phyloP scores from a whole-genome alignment of 2,113 vertebrate genomes.

The Seriola quinqueradiata region DNA sequence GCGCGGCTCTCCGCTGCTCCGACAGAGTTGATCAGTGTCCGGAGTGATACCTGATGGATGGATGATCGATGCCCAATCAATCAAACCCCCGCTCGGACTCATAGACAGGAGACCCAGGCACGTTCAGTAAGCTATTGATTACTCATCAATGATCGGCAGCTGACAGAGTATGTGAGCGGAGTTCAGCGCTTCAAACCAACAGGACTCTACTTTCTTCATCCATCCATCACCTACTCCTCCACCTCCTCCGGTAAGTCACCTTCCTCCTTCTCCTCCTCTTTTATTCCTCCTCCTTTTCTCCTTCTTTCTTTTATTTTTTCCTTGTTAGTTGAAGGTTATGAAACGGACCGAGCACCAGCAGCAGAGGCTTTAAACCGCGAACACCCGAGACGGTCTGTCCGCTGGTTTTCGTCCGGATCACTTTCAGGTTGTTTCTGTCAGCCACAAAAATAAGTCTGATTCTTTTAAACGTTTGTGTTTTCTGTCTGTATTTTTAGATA shows the following conservation, averaged over 20 bases:
- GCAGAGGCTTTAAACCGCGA: not conserved
- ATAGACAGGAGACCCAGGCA: not conserved
- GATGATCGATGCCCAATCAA: conserved; percentile 13
- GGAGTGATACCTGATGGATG: conserved; percentile 29
- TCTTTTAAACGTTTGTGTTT: not conserved
- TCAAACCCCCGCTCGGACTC: not conserved
- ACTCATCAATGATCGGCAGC: conserved; percentile 16
- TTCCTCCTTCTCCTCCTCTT: conserved; percentile 25
- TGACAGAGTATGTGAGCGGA: conserved; percentile 32
- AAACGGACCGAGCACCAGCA: not conserved
- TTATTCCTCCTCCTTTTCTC: not conserved
- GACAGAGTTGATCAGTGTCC: conserved; percentile 57
- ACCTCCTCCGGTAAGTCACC: conserved; percentile 66
- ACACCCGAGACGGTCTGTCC: not conserved
- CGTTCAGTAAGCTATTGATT: not conserved
- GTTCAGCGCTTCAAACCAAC: conserved; percentile 44
- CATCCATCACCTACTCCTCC: conserved; percentile 42
- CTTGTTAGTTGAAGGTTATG: conserved; percentile 12
- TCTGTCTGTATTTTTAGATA: not conserved
- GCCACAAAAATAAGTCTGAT: not conserved
- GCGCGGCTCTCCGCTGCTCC: conserved; percentile 51
- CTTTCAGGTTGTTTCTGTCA: not conserved
- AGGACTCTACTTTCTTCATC: conserved; percentile 69
- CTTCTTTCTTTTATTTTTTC: not conserved
- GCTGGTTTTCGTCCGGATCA: not conserved